A percentile compares a stretch with the other conserved stretches of the same genome.
phyloP scores from a whole-genome alignment of 2,888 invertebrate genomes.

The Incurvaria masculella region DNA sequence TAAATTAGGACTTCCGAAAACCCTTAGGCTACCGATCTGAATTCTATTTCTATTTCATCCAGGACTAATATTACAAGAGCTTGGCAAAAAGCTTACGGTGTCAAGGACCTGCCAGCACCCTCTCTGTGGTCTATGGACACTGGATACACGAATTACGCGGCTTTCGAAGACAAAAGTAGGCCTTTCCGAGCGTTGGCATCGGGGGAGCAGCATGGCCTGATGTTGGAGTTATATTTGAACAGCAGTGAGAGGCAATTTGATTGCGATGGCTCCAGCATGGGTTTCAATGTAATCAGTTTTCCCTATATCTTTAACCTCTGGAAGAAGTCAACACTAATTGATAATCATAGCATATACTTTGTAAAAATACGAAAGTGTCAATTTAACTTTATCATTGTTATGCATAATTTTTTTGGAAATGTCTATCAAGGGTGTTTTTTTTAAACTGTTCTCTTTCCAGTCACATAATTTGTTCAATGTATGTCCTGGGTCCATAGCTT shows the following conservation, averaged over 20 bases:
- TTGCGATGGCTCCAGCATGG: slow-evolving; percentile 43
- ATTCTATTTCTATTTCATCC: too few relatives aligned
- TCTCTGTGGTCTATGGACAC: slow-evolving; percentile 36
- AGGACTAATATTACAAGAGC: slow-evolving; percentile 37
- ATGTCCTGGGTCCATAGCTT: too few relatives aligned
- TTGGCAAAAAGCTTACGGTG: slow-evolving; percentile 35
- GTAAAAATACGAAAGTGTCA: too few relatives aligned
- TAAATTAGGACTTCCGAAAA: too few relatives aligned
- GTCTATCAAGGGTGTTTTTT: too few relatives aligned
- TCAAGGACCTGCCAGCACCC: slow-evolving; percentile 18
- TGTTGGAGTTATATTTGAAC: slow-evolving; percentile 42
- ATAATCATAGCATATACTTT: too few relatives aligned
- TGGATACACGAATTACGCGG: slow-evolving; percentile 40
- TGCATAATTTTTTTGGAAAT: too few relatives aligned
- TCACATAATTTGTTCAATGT: too few relatives aligned
- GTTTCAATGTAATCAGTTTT: slow-evolving; percentile 48
- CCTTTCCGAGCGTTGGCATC: slow-evolving; percentile 37
- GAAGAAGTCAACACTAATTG: too few relatives aligned
- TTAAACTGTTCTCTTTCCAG: too few relatives aligned
- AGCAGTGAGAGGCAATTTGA: slow-evolving; percentile 38
- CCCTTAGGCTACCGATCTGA: too few relatives aligned
- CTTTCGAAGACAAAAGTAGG: slow-evolving; percentile 28
- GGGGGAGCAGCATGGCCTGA: slow-evolving; percentile 40
- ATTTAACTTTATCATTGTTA: too few relatives aligned
- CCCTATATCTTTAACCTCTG: slow-evolving; percentile 14